Evolutionary conservation across 2,113 vertebrate genomes (phyloP), one percentile per base, ranked within the genome.

Genomic region (Oenanthe melanoleuca): DNA sequence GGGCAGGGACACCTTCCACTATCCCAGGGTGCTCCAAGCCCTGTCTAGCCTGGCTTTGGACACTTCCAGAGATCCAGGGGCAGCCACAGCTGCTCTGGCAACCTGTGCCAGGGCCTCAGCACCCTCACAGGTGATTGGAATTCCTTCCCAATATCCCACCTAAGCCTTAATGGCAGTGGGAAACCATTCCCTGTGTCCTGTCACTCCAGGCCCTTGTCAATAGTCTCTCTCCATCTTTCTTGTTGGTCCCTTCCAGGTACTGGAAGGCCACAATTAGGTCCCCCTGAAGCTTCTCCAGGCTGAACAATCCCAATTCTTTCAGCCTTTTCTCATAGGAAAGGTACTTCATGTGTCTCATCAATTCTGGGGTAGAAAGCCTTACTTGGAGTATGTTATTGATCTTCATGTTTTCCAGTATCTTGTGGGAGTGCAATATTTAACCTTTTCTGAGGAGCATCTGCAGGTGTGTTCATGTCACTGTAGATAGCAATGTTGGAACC

Each of bases 1-100:
- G 50, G 7, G 18, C 23, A 73, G 37, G 12, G 37, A 45, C 26
- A 14, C 45, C 37, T 66, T 9, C 28, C 37, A 37, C 44, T 24
- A 0, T 2, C 22, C 75, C 67, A 59, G 37, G 15, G 0, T 59
- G 15, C 45, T 59, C 52, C 77, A 44, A 29, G 50, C 14, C 11
- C 42, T 1, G 0, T 49, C 42, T 75, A 64, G 0, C 19, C 22
- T 65, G 77, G 44, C 60, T 33, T 59, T 52, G 60, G 23, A 3
- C 37, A 33, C 23, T 73, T 0, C 37, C 44, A 37, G 59, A 12
- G 52, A 65, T 59, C n/a, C 23, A 47, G 38, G 26, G 33, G 28
- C 69, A 66, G 44, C 28, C 60, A 17, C 44, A 81, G 52, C 59
- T 80, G 0, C 44, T 44, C 59, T 80, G 50, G 12, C 44, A 57